These are phyloP conservation scores for Magallana gigas DNA, from an alignment of 1,140 invertebrate genomes.

Conservation along the genomic window DNA sequence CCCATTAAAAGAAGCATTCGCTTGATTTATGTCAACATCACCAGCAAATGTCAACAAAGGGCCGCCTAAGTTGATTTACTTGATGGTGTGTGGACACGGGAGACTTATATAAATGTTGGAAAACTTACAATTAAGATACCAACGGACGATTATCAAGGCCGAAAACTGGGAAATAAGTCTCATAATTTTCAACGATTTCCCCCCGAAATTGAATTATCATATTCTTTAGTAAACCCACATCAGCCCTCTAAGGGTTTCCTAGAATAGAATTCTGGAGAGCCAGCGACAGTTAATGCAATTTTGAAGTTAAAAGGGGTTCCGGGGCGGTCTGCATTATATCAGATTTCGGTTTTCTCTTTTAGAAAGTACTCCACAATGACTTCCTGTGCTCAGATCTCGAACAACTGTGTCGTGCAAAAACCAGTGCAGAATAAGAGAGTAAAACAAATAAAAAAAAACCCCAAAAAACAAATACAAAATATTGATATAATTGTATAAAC, in stretches of 20 bases:
- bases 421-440: too few relatives aligned
- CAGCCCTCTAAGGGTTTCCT: conserved; percentile 14
- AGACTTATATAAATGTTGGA: not conserved
- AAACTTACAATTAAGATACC: not conserved
- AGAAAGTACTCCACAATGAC: too few relatives aligned
- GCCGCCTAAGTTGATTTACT: conserved; percentile 16
- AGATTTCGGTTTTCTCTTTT: not conserved
- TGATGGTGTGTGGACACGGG: not conserved
- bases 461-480: too few relatives aligned
- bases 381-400: too few relatives aligned
- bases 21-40: conserved; percentile 22
- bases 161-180: not conserved
- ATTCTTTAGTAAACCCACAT: not conserved
- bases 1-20: conserved; percentile 25
- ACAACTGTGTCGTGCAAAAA: too few relatives aligned
- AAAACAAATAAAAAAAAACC: too few relatives aligned
- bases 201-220: conserved; percentile 12
- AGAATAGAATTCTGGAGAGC: conserved; percentile 7
- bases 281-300: conserved; percentile 20
- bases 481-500: too few relatives aligned
- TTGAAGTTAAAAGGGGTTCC: conserved; percentile 4
- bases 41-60: conserved; percentile 26
- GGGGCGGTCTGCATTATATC: conserved; percentile 9
- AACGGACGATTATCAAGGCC: not conserved
- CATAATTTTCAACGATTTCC: not conserved